These are phyloP conservation scores for Morpho achilles DNA, from an alignment of 2,888 invertebrate genomes.

Conservation along the genomic window DNA sequence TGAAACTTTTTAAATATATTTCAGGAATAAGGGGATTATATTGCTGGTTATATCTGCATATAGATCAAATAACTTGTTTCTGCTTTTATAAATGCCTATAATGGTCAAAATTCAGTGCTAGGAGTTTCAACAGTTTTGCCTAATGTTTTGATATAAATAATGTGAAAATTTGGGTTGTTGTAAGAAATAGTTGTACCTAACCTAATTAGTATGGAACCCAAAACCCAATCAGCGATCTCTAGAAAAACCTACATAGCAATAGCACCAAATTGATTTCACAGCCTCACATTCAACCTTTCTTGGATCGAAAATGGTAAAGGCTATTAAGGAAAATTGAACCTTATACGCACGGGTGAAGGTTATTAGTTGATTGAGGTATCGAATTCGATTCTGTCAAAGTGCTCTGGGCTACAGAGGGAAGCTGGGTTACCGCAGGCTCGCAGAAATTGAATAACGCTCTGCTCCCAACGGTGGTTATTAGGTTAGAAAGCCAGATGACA, in stretches of 20 bases:
- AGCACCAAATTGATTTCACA: not conserved
- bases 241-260: not conserved
- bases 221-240: too few species aligned
- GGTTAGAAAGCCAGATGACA: slow-evolving; percentile 7
- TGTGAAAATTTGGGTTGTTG: too few species aligned
- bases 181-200: too few species aligned
- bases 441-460: slow-evolving; percentile 44
- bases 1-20: too few species aligned
- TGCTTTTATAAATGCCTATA: too few species aligned
- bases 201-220: too few species aligned
- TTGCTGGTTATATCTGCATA: too few species aligned
- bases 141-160: too few species aligned
- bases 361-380: slow-evolving; percentile 1
- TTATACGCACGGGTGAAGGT: not conserved
- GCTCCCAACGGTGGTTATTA: slow-evolving; percentile 22
- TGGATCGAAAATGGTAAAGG: not conserved
- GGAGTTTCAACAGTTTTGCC: too few species aligned
- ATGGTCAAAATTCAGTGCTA: too few species aligned
- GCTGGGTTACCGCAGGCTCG: slow-evolving; percentile 33
- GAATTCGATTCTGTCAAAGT: slow-evolving; percentile 8
- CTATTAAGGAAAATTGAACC: slow-evolving; percentile 2
- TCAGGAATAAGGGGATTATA: too few species aligned
- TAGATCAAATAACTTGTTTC: too few species aligned
- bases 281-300: not conserved
- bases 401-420: slow-evolving; percentile 10